These are phyloP conservation scores for Psylliodes chrysocephalus DNA, from an alignment of 2,888 invertebrate genomes.

Conservation along the genomic window DNA sequence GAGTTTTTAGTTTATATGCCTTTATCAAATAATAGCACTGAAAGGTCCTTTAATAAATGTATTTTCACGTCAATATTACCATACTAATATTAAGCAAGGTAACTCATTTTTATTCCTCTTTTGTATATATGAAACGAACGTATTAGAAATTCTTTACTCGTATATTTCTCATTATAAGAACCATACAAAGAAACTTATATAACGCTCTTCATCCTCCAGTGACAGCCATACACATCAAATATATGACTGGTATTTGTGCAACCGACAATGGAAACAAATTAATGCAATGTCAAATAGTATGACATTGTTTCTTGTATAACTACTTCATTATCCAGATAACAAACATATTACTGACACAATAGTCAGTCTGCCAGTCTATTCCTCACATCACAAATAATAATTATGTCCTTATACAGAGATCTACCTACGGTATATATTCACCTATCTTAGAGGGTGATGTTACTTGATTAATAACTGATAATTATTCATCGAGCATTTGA, in stretches of 20 bases:
- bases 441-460: background rate
- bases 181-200: background rate
- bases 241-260: background rate
- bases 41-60: no score
- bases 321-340: slow-evolving; percentile 21
- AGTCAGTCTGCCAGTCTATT: slow-evolving; percentile 5
- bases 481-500: no score
- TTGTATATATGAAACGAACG: no score
- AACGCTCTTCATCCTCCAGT: background rate
- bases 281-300: slow-evolving; percentile 11
- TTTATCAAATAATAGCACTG: no score
- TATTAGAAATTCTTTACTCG: no score
- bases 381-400: slow-evolving; percentile 15
- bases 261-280: background rate
- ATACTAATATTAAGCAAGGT: no score
- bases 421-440: background rate
- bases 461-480: no score
- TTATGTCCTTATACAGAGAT: background rate
- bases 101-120: no score
- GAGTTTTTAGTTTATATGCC: no score
- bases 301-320: slow-evolving; percentile 11
- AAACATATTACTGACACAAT: slow-evolving; percentile 18
- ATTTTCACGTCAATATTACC: no score
- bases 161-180: no score
- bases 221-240: background rate